Conservation (phyloP, 2,797 vertebrate genomes). For the Aplochiton taeniatus region DNA sequence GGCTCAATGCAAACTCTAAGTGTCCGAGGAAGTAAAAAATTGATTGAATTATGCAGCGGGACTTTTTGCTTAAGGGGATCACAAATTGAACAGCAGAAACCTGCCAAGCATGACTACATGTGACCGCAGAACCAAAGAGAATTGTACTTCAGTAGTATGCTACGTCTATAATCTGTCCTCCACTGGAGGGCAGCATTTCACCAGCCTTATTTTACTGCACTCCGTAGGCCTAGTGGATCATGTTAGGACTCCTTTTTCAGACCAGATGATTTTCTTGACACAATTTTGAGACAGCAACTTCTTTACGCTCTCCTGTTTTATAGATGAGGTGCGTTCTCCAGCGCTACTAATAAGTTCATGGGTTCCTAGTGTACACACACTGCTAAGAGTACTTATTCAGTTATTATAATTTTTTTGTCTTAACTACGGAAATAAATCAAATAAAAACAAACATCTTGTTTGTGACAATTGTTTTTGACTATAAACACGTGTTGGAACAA, state of each 20-base stretch:
- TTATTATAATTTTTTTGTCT: too few species aligned
- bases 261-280: neutral
- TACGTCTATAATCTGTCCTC: rapidly evolving
- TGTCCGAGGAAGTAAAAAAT: conserved; percentile 9
- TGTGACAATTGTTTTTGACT: neutral
- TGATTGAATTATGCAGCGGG: neutral
- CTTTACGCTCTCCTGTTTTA: too few species aligned
- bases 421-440: neutral
- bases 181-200: conserved; percentile 58
- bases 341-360: neutral
- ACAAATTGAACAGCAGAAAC: neutral
- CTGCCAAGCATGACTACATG: neutral
- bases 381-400: too few species aligned
- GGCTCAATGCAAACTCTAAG: neutral
- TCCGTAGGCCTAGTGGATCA: too few species aligned
- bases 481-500: too few species aligned
- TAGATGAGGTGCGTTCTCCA: too few species aligned
- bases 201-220: neutral
- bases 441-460: neutral
- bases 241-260: neutral
- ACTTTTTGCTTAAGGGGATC: too few species aligned
- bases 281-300: too few species aligned
- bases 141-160: conserved; percentile 11
- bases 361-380: neutral
- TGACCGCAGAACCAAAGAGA: neutral